phyloP scores from a whole-genome alignment of 1,140 invertebrate species.

The Drosophila parabipectinata region DNA sequence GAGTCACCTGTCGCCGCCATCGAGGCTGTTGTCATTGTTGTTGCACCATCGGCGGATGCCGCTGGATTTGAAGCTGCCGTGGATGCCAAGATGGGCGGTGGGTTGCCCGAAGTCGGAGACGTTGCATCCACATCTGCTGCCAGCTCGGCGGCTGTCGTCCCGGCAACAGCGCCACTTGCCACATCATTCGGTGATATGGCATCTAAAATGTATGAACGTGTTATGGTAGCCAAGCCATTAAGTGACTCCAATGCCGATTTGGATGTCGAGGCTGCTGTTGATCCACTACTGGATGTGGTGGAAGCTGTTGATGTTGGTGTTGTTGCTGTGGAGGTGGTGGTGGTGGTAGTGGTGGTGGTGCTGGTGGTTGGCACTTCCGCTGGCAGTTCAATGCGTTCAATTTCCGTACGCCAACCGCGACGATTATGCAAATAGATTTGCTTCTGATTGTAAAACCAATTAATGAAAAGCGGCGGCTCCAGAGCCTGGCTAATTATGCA shows the following conservation, averaged over 20 bases:
- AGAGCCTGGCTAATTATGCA: slow-evolving; percentile 87
- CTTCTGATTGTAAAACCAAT: slow-evolving; percentile 86
- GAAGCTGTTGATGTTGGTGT: slow-evolving; percentile 16
- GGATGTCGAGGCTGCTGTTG: slow-evolving; percentile 25
- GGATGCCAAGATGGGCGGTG: slow-evolving; percentile 23
- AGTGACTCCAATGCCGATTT: slow-evolving; percentile 21
- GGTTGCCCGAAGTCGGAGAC: slow-evolving; percentile 18
- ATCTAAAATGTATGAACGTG: slow-evolving; percentile 75
- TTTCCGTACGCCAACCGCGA: slow-evolving; percentile 82
- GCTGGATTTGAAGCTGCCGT: slow-evolving; percentile 15
- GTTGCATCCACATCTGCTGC: slow-evolving; percentile 28
- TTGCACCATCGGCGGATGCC: slow-evolving; percentile 22
- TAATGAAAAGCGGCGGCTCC: slow-evolving; percentile 87
- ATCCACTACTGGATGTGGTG: background rate
- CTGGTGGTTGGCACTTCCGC: slow-evolving; percentile 65
- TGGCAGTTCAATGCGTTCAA: slow-evolving; percentile 83
- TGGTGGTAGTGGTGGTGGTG: slow-evolving; percentile 35
- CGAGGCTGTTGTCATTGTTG: slow-evolving; percentile 23
- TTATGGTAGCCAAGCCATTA: slow-evolving; percentile 62
- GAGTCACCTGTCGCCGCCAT: slow-evolving; percentile 27
- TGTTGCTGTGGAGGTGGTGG: slow-evolving; percentile 26
- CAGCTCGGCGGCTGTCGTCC: slow-evolving; percentile 15
- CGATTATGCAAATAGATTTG: slow-evolving; percentile 84
- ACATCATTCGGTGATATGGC: slow-evolving; percentile 69
- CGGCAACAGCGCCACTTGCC: slow-evolving; percentile 23